Evolutionary conservation across 2,888 invertebrate genomes (phyloP), one percentile per base, ranked within the genome.

Genomic region (Julus scanicus): DNA sequence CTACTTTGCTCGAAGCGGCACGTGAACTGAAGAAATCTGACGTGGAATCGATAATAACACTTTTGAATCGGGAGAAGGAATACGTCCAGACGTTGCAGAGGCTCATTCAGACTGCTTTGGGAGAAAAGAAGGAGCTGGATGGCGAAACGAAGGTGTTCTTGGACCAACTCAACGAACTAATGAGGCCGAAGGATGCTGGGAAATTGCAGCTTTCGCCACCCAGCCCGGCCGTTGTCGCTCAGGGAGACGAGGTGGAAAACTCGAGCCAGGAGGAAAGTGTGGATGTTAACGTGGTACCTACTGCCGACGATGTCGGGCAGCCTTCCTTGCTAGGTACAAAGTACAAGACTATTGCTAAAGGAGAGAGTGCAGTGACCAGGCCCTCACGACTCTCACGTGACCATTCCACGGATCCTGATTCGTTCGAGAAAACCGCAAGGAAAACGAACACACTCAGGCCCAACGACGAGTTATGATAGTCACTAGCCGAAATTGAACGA

Each of bases 91-190:
- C 88, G 11, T 29, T 89, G 57, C 88, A 89, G 48, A 48, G 80
- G 83, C 83, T 89, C 13, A 29, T 89, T n/a, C 85, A 89, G 85
- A 88, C 88, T 9, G 89, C 88, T 11, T 37, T 89, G 9, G 89
- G 89, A 9, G 88, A 88, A 40, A 88, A 89, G 53, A 53, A 88
- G 17, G 88, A 85, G 15, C 80, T 89, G 17, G 89, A 89, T 39
- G 53, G 48, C 15, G 88, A 88, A 20, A 88, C 89, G 39, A 87
- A 88, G 57, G 84, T 87, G 49, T 63, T 89, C n/a, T 84, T 89
- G 49, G 87, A 89, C 53, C 87, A 87, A 44, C 87, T 89, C 11
- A 87, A 86, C 49, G 89, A 89, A 39, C 40, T 89, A 20, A 89
- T 89, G 88, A 85, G 83, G 86, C 88, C 88, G 11, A 88, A 88